Percentiles rank a stretch among this genome's conserved stretches.
phyloP scores from a whole-genome alignment of 2,113 vertebrate genomes.

The Seriola quinqueradiata region DNA sequence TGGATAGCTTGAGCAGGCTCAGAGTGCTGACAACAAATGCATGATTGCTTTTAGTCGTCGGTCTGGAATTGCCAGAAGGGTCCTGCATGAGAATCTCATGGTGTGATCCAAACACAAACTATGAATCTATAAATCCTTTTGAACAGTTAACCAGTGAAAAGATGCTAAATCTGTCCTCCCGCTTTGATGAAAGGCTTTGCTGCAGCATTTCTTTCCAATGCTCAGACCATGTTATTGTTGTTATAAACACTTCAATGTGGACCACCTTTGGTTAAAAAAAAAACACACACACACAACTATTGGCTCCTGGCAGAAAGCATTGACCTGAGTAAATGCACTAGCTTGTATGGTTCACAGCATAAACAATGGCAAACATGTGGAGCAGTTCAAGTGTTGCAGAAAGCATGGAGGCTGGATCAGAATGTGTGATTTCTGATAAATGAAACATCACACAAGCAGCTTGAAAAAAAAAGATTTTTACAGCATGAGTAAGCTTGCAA shows the following conservation, averaged over 20 bases:
- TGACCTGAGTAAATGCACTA: conserved; percentile 13
- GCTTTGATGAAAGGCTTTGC: background rate
- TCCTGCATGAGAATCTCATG: background rate
- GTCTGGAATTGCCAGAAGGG: background rate
- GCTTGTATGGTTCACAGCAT: background rate
- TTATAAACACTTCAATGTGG: conserved; percentile 23
- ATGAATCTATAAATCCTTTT: background rate
- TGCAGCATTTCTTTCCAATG: background rate
- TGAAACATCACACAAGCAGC: conserved; percentile 1
- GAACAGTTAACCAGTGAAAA: background rate
- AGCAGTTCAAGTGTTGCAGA: conserved; percentile 11
- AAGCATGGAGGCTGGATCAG: background rate
- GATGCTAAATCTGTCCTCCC: background rate
- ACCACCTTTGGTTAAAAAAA: background rate
- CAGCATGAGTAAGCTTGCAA: background rate
- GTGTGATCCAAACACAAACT: background rate
- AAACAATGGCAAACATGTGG: conserved; percentile 38
- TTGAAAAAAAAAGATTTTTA: background rate
- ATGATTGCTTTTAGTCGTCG: background rate
- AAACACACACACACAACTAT: background rate
- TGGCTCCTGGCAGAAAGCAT: conserved; percentile 19
- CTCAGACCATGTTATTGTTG: background rate
- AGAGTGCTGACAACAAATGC: background rate
- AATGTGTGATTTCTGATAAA: conserved; percentile 1
- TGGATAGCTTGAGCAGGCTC: background rate